These are phyloP conservation scores for Halcyon smyrnensis DNA, from an alignment of 2,797 vertebrate species.

Conservation along the genomic window DNA sequence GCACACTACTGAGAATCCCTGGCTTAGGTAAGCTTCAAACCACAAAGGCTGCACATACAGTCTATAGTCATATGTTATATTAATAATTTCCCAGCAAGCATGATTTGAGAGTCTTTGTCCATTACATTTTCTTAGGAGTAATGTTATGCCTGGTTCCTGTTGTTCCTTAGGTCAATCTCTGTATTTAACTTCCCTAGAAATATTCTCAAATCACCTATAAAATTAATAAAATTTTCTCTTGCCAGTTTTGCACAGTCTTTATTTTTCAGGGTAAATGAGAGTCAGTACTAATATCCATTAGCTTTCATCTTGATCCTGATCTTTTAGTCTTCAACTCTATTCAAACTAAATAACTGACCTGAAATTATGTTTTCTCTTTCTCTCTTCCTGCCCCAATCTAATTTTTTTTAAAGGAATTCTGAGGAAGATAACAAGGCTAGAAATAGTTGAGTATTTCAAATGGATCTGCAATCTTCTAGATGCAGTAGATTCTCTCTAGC, in stretches of 20 bases:
- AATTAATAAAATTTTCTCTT: not conserved
- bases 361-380: not conserved
- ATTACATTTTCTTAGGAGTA: not conserved
- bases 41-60: not conserved
- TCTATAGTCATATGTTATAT: not conserved
- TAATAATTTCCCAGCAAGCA: not conserved
- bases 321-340: not conserved
- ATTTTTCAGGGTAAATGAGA: not conserved
- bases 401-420: not conserved
- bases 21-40: not conserved
- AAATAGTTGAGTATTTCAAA: slow-evolving; percentile 49
- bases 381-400: not conserved
- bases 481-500: slow-evolving; percentile 37
- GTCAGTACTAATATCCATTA: not conserved
- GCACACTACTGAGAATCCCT: not conserved
- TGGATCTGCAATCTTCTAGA: not conserved
- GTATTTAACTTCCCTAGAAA: not conserved
- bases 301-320: not conserved
- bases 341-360: not conserved
- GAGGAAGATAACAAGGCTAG: not conserved
- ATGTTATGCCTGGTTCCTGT: not conserved
- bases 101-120: not conserved
- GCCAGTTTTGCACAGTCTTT: not conserved
- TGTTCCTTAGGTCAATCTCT: not conserved
- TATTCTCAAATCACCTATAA: not conserved